A percentile compares a stretch with the other conserved stretches of the same genome.
Conservation (phyloP, 2,888 invertebrate genomes). For the Gastrophysa polygoni region DNA sequence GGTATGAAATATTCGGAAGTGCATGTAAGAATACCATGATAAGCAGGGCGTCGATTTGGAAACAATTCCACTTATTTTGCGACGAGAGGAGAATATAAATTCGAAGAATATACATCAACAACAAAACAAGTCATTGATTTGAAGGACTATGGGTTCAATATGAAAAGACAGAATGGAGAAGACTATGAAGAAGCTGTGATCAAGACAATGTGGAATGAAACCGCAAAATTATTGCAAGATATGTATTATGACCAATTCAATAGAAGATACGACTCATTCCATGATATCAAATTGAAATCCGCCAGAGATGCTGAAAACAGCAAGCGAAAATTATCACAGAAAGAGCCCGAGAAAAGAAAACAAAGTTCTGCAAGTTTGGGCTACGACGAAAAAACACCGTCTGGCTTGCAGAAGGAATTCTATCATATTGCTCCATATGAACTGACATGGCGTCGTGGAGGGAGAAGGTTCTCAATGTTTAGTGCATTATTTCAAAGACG, state of each 20-base stretch:
- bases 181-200: constrained; percentile 4
- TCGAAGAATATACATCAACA: too few species aligned
- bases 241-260: not conserved
- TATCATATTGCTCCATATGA: constrained; percentile 12
- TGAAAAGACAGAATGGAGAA: too few species aligned
- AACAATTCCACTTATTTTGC: too few species aligned
- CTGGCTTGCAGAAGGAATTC: constrained; percentile 55
- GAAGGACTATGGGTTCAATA: too few species aligned
- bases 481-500: not conserved
- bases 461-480: not conserved
- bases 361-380: not conserved
- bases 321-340: not conserved
- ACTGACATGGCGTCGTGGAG: constrained; percentile 18
- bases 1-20: too few species aligned
- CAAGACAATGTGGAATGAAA: not conserved
- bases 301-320: not conserved
- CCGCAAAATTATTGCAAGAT: not conserved
- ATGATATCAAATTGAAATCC: not conserved
- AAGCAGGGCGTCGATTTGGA: too few species aligned
- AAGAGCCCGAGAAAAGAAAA: not conserved
- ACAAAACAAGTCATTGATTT: too few species aligned
- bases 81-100: too few species aligned
- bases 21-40: too few species aligned
- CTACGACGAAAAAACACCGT: constrained; percentile 16
- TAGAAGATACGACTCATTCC: not conserved